These are phyloP conservation scores for Labeo rohita DNA, from an alignment of 2,113 vertebrate genomes.

Conservation along the genomic window DNA sequence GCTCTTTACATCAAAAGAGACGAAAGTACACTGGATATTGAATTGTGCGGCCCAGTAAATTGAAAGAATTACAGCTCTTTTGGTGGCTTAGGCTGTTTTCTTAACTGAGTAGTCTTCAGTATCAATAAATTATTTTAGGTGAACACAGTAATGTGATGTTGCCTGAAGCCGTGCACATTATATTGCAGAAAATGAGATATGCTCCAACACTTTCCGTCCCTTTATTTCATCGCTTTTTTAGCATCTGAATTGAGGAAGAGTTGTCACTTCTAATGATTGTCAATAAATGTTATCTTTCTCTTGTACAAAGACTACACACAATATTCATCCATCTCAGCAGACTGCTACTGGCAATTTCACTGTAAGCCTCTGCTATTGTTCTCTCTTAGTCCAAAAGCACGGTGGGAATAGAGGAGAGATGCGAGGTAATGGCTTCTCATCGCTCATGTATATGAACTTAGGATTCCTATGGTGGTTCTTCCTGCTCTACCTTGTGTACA, in stretches of 20 bases:
- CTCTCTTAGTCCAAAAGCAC: constrained; percentile 29
- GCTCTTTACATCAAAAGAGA: constrained; percentile 66
- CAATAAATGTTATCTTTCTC: constrained; percentile 54
- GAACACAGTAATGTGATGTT: constrained; percentile 65
- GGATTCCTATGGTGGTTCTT: not conserved
- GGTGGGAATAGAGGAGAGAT: constrained; percentile 18
- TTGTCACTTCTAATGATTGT: constrained; percentile 64
- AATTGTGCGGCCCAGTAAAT: constrained; percentile 68
- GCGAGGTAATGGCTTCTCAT: constrained; percentile 38
- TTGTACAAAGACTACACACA: constrained; percentile 14
- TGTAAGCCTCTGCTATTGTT: constrained; percentile 33
- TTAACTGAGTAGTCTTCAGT: constrained; percentile 58
- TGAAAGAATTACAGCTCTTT: constrained; percentile 61
- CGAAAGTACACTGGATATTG: constrained; percentile 58
- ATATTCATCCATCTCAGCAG: constrained; percentile 41
- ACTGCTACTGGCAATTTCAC: constrained; percentile 33
- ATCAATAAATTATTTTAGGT: constrained; percentile 66
- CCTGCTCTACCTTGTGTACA: not conserved
- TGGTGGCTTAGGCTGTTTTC: constrained; percentile 58
- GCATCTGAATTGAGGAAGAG: constrained; percentile 53
- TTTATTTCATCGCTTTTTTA: constrained; percentile 57
- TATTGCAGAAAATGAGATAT: constrained; percentile 58
- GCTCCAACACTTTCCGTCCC: constrained; percentile 56
- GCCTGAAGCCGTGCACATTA: constrained; percentile 64
- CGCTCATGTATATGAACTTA: constrained; percentile 39